Evolutionary conservation across 2,797 vertebrate species (phyloP), one percentile per base, ranked within the genome.

Genomic region (Mormyrus proboscirostris): DNA sequence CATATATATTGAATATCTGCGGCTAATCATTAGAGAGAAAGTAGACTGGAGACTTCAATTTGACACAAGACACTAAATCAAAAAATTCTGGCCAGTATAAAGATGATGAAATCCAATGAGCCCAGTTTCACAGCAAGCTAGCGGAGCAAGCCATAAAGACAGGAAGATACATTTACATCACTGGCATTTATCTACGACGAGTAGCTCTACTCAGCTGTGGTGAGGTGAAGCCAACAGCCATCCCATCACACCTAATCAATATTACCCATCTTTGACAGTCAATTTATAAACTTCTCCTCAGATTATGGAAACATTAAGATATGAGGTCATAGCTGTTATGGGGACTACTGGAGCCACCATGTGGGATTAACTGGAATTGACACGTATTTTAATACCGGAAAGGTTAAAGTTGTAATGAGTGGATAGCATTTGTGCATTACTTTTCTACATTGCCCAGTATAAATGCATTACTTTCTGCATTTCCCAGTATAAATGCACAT

Each of bases 1-100:
- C 90, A 90, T 53, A 90, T 88, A 89, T 59, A 88, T 88, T 19
- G 33, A 38, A 79, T 79, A 79, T 79, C 16, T 79, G 33, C 6
- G 16, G 33, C 33, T 79, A 38, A 19, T 79, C 88, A 95, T 95
- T 95, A 95, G 95, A 92, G 93, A 92, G 91, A 92, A 92, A 89
- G 92, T 83, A 92, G 93, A 91, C 92, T 93, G 93, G 93, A 3
- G 19, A n/a, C 47, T 79, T 41, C 85, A 33, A 49, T 73, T 50
- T 62, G 47, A 29, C 59, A n/a, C 25, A 14, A 93, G 92, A 91
- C 94, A 94, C 95, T 95, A 95, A 95, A 95, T 95, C 94, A 94
- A 93, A 90, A 90, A 94, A 94, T 95, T 94, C 94, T 93, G 92
- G 93, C n/a, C n/a, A 29, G 55, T 29, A 47, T 14, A 14, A 22